Conservation (phyloP, 2,113 vertebrate genomes). For the Steatornis caripensis region DNA sequence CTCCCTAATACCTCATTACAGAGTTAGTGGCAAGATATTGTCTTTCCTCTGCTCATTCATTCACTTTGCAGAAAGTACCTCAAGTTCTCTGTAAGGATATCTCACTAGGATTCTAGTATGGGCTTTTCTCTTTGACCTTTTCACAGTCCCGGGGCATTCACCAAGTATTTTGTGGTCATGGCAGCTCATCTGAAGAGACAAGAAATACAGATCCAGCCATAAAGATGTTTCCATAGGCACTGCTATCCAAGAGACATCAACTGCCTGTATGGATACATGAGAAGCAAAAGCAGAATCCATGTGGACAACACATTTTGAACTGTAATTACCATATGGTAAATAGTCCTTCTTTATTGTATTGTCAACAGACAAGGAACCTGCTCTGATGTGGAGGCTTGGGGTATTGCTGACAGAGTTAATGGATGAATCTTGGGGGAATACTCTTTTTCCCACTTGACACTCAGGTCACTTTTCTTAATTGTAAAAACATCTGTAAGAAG, state of each 20-base stretch:
- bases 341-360: conserved; percentile 47
- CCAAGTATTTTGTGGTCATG: background rate
- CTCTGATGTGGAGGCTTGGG: conserved; percentile 37
- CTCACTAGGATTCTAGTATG: background rate
- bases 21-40: conserved; percentile 11
- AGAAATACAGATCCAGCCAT: background rate
- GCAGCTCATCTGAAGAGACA: background rate
- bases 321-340: conserved; percentile 39
- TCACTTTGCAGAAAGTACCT: background rate
- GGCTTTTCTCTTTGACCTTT: conserved; percentile 18
- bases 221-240: background rate
- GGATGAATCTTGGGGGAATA: conserved; percentile 39
- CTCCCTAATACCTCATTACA: conserved; percentile 30
- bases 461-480: conserved; percentile 47
- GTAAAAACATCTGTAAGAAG: conserved; percentile 57
- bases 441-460: conserved; percentile 40
- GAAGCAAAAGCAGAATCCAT: conserved; percentile 22
- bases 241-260: background rate
- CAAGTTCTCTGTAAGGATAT: background rate
- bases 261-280: background rate
- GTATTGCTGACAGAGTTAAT: conserved; percentile 42
- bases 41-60: conserved; percentile 46
- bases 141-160: background rate
- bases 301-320: conserved; percentile 56
- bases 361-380: conserved; percentile 37